Evolutionary conservation across 2,888 invertebrate genomes (phyloP).

Genomic region (Hylaea fasciaria): DNA sequence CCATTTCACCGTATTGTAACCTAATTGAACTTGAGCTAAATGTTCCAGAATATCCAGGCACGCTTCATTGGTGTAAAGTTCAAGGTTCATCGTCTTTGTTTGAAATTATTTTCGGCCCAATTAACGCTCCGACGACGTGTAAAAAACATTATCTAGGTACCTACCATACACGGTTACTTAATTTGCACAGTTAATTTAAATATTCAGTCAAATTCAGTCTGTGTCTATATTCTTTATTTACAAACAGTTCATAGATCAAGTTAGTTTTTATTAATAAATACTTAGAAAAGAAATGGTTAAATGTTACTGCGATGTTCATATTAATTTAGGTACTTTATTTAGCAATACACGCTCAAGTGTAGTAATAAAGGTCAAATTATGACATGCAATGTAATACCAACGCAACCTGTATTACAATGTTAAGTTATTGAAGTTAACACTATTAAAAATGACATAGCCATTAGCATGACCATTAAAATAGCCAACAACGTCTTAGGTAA

Average conservation of each 20-base stretch:
- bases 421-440: slow-evolving; percentile 31
- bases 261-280: no score
- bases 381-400: slow-evolving; percentile 1
- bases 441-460: slow-evolving; percentile 22
- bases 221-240: no score
- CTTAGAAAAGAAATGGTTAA: no score
- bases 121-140: not conserved
- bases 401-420: slow-evolving; percentile 21
- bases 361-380: not conserved
- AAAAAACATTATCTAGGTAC: no score
- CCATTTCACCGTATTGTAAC: not conserved
- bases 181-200: no score
- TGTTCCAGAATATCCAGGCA: no score
- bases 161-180: no score
- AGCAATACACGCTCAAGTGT: no score
- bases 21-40: not conserved
- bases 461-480: slow-evolving; percentile 35
- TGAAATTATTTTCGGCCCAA: not conserved
- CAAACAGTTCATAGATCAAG: no score
- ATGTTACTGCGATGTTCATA: no score
- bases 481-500: slow-evolving; percentile 21
- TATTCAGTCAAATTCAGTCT: no score
- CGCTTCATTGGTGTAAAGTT: not conserved
- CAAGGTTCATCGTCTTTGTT: not conserved
- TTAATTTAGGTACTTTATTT: no score